A percentile compares a stretch with the other conserved stretches of the same genome.
phyloP scores from a whole-genome alignment of 2,797 vertebrate genomes.

The Poecilia velifera region DNA sequence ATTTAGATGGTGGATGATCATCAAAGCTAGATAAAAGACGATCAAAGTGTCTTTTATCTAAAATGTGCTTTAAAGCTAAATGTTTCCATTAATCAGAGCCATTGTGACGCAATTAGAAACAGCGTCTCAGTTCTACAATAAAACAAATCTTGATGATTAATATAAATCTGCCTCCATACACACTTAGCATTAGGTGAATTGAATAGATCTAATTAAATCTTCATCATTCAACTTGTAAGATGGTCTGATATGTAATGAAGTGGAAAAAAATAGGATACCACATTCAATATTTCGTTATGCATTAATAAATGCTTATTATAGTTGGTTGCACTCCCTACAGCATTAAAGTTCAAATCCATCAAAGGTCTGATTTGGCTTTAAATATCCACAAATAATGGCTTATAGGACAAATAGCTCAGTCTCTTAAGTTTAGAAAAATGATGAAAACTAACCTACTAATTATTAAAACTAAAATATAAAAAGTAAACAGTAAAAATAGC shows the following conservation, averaged over 20 bases:
- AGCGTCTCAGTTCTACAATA: neutral
- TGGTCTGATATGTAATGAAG: neutral
- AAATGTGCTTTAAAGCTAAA: neutral
- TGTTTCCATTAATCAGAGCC: neutral
- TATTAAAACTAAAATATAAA: neutral
- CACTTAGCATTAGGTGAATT: neutral
- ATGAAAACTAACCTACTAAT: neutral
- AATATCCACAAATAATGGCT: neutral
- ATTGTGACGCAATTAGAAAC: neutral
- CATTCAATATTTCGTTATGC: neutral
- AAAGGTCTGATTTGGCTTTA: neutral
- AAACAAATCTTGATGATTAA: neutral
- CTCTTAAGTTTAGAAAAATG: neutral
- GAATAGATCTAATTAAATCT: neutral
- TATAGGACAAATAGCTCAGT: neutral
- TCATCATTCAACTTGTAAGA: neutral
- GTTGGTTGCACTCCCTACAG: neutral
- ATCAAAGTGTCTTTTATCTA: neutral
- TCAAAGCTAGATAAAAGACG: neutral
- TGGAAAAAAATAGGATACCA: neutral
- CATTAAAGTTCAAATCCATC: neutral
- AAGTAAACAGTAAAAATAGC: neutral
- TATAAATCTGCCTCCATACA: neutral
- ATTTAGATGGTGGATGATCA: neutral
- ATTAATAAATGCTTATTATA: neutral